Evolutionary conservation across 2,888 invertebrate species (phyloP), one percentile per base, ranked within the genome.

Genomic region (Aelia acuminata): DNA sequence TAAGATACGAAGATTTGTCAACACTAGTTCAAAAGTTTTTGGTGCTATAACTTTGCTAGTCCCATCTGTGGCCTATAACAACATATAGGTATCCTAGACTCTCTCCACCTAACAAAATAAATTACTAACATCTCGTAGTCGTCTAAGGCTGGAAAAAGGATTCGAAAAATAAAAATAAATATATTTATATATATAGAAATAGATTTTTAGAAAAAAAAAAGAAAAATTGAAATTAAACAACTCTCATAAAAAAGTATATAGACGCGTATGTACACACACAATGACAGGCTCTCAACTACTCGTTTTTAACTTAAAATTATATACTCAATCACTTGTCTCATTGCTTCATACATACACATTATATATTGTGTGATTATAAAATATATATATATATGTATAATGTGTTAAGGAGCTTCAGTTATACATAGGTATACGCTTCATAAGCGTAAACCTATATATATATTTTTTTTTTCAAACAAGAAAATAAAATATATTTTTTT

Each of bases 241-340:
- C 63, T 84, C 70, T 87, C 57, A 85, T 70, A 75, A 87, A 89
- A 88, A 87, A 89, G 89, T 89, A 88, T 89, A 88, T 88, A 89
- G 85, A 86, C 88, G 88, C 88, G 87, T 89, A 89, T 89, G 89
- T 89, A 89, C 89, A 89, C 70, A 89, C 89, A 89, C 70, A 89
- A 50, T 88, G 80, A 50, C 87, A 87, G 88, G 87, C 87, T 87
- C 53, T 57, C 50, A 39, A 86, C 87, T 63, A 87, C 87, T 26
- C 87, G 57, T 20, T 57, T 10, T 57, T 57, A 87, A 70, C 70
- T 70, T 70, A 87, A 70, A 53, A 87, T 63, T 70, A 18, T n/a
- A n/a, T n/a, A n/a, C n/a, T 70, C 70, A 48, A 86, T 63, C 87
- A 87, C 85, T 87, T 86, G 50, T 86, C 86, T 86, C 86, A 63